A percentile compares a stretch with the other conserved stretches of the same genome.
Evolutionary conservation across 2,888 invertebrate species (phyloP).

Genomic region (Caenorhabditis sp.): DNA sequence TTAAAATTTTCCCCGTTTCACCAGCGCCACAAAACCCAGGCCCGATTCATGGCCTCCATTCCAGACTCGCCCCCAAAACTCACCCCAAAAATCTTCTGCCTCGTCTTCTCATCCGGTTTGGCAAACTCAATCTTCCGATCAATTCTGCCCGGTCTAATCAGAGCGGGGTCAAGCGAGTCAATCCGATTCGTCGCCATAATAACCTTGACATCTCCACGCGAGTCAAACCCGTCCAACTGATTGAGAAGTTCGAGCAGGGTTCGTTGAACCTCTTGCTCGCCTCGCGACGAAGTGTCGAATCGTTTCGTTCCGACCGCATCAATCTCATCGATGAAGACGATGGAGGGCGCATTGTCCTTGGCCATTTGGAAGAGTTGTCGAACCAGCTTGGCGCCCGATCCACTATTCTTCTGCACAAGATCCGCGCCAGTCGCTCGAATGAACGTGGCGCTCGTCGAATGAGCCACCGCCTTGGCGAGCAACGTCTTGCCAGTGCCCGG

Average conservation of each 20-base stretch:
- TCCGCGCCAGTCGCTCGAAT: conserved; percentile 98
- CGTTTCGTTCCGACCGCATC: conserved; percentile 97
- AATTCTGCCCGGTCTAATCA: conserved; percentile 96
- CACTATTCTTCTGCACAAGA: conserved; percentile 93
- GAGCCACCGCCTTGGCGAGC: conserved; percentile 96
- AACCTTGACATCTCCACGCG: conserved; percentile 93
- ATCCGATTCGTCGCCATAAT: conserved; percentile 98
- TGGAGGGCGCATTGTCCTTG: conserved; percentile 76
- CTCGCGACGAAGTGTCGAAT: conserved; percentile 26
- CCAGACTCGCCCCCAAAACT: too few species aligned
- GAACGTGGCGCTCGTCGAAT: conserved; percentile 98
- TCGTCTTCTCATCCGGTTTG: conserved; percentile 96
- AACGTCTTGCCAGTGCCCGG: conserved; percentile 96
- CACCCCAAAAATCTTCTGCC: conserved; percentile 76
- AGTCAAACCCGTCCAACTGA: conserved; percentile 96
- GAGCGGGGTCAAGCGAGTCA: conserved; percentile 95
- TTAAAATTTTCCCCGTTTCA: too few species aligned
- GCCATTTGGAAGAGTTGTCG: conserved; percentile 72
- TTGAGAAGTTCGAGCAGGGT: conserved; percentile 98
- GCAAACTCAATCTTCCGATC: conserved; percentile 95
- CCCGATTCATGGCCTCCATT: too few species aligned
- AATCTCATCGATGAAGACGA: conserved; percentile 99
- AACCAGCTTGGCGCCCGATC: conserved; percentile 98
- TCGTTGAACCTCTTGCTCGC: conserved; percentile 83
- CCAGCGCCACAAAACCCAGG: too few species aligned